Conservation (phyloP, 2,888 invertebrate genomes). For the Drosophila affinis region DNA sequence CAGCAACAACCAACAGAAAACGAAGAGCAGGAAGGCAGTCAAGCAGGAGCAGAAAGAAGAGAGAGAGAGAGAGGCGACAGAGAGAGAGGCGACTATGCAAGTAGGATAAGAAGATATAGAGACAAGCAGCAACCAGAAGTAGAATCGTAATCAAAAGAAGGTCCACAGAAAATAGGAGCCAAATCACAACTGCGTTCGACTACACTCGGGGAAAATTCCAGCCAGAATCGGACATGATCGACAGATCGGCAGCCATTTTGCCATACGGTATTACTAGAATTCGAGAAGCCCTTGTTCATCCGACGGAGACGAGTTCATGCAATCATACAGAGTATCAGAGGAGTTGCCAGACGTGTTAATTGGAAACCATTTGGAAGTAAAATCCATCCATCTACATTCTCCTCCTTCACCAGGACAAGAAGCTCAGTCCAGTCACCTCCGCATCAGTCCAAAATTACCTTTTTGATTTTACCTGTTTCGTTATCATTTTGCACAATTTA, state of each 20-base stretch:
- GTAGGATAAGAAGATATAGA: constrained; percentile 31
- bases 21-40: constrained; percentile 22
- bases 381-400: no score
- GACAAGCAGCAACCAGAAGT: constrained; percentile 9
- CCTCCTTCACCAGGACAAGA: no score
- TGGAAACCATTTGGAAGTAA: no score
- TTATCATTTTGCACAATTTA: no score
- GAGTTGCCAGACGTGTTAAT: no score
- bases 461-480: no score
- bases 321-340: no score
- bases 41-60: neutral
- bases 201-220: constrained; percentile 11
- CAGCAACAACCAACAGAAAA: constrained; percentile 56
- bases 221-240: neutral
- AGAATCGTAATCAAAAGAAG: constrained; percentile 46
- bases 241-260: neutral
- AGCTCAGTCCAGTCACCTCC: no score
- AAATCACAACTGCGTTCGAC: constrained; percentile 32
- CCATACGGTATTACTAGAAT: no score
- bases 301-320: no score
- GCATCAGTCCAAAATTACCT: no score
- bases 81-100: neutral
- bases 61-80: neutral
- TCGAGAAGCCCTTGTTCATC: no score
- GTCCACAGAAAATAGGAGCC: constrained; percentile 64